A percentile compares a stretch with the other conserved stretches of the same genome.
Evolutionary conservation across 2,113 vertebrate species (phyloP).

Genomic region (Stictonetta naevosa): DNA sequence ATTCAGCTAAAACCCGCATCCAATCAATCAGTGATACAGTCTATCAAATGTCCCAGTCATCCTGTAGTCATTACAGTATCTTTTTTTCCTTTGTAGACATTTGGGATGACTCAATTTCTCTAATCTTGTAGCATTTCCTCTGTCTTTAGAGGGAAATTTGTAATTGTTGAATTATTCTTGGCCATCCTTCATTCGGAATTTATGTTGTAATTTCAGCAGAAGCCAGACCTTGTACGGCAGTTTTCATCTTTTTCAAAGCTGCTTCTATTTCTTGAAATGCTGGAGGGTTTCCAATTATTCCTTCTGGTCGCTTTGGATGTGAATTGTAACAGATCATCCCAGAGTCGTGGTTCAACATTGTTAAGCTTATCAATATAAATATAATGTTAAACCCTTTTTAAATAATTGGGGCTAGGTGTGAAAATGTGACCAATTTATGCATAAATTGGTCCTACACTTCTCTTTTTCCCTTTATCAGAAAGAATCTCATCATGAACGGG

Average conservation of each 20-base stretch:
- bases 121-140: constrained; percentile 58
- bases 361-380: constrained; percentile 85
- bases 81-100: background rate
- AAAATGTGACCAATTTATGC: constrained; percentile 80
- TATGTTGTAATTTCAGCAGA: constrained; percentile 83
- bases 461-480: constrained; percentile 64
- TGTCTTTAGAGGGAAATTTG: constrained; percentile 68
- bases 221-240: constrained; percentile 77
- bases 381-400: constrained; percentile 81
- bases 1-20: constrained; percentile 30
- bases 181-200: constrained; percentile 79
- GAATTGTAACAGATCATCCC: constrained; percentile 80
- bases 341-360: constrained; percentile 80
- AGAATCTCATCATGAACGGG: constrained; percentile 57
- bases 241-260: constrained; percentile 82
- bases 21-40: constrained; percentile 44
- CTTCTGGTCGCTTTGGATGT: constrained; percentile 84
- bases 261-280: constrained; percentile 79
- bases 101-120: constrained; percentile 52
- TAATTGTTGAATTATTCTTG: constrained; percentile 78
- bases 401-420: constrained; percentile 83
- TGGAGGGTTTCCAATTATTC: constrained; percentile 83
- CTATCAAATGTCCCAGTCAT: constrained; percentile 48
- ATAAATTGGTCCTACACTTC: constrained; percentile 75
- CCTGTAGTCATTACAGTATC: constrained; percentile 9